Percentiles rank a stretch among this genome's conserved stretches.
Conservation (phyloP, 2,797 vertebrate species). For the Dendrocincla fuliginosa region DNA sequence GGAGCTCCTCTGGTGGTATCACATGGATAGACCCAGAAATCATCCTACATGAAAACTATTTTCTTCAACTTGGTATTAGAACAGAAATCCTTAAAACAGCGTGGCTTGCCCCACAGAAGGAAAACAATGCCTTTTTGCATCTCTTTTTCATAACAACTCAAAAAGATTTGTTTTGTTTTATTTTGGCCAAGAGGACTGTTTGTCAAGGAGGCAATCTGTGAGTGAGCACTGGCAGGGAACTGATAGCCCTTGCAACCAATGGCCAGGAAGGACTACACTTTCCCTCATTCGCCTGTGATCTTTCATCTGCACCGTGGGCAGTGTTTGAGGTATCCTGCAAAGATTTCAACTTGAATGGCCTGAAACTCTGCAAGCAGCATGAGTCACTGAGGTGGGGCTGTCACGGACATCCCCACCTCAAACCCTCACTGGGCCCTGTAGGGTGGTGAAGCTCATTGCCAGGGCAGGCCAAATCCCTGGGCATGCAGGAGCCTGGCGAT, state of each 20-base stretch:
- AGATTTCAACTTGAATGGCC: neutral
- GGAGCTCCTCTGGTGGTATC: neutral
- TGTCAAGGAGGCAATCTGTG: neutral
- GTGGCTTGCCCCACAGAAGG: neutral
- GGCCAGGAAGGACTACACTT: neutral
- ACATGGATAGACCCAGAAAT: neutral
- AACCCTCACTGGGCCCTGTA: no score
- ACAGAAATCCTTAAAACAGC: neutral
- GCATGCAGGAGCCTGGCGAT: no score
- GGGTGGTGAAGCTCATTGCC: rapidly evolving
- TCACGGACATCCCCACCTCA: rapidly evolving
- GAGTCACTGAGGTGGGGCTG: neutral
- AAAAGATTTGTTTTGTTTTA: neutral
- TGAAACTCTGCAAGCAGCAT: neutral
- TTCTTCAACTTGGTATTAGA: neutral
- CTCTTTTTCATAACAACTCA: neutral
- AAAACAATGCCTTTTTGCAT: neutral
- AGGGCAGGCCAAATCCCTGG: neutral
- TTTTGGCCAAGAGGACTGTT: neutral
- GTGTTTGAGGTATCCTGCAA: neutral
- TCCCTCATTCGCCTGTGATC: neutral
- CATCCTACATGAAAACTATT: neutral
- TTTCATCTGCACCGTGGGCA: neutral
- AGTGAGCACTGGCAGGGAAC: neutral
- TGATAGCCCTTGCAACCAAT: rapidly evolving